Conservation (phyloP, 2,888 invertebrate genomes). For the Byasa hedistus region DNA sequence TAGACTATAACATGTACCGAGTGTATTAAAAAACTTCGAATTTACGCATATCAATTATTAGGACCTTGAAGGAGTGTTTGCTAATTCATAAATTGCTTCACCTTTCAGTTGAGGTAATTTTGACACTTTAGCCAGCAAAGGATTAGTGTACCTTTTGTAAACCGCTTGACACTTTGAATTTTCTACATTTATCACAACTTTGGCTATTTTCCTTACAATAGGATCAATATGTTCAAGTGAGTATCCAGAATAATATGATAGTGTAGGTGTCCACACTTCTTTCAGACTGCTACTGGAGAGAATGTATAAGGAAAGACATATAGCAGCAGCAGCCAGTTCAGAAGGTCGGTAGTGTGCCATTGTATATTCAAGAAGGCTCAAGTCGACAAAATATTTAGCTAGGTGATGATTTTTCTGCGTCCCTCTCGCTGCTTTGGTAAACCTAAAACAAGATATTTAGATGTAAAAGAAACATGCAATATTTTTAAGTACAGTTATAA, state of each 20-base stretch:
- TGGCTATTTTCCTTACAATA: constrained; percentile 84
- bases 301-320: constrained; percentile 84
- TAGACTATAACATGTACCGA: constrained; percentile 1
- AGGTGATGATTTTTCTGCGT: constrained; percentile 84
- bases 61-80: constrained; percentile 28
- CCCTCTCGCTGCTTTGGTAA: constrained; percentile 81
- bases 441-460: constrained; percentile 63
- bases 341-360: constrained; percentile 91
- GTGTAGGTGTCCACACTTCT: constrained; percentile 85
- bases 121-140: constrained; percentile 83
- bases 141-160: constrained; percentile 82
- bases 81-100: constrained; percentile 53
- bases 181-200: constrained; percentile 83
- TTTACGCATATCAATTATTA: constrained; percentile 5
- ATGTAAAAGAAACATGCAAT: neutral
- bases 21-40: constrained; percentile 1
- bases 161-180: constrained; percentile 85
- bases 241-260: constrained; percentile 89
- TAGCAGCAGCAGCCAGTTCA: constrained; percentile 88
- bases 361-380: constrained; percentile 89
- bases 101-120: constrained; percentile 81
- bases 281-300: constrained; percentile 74
- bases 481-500: no score
- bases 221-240: constrained; percentile 83
- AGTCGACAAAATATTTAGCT: constrained; percentile 95